Evolutionary conservation across 2,797 vertebrate genomes (phyloP), one percentile per base, ranked within the genome.

Genomic region (Syngnathus acus): DNA sequence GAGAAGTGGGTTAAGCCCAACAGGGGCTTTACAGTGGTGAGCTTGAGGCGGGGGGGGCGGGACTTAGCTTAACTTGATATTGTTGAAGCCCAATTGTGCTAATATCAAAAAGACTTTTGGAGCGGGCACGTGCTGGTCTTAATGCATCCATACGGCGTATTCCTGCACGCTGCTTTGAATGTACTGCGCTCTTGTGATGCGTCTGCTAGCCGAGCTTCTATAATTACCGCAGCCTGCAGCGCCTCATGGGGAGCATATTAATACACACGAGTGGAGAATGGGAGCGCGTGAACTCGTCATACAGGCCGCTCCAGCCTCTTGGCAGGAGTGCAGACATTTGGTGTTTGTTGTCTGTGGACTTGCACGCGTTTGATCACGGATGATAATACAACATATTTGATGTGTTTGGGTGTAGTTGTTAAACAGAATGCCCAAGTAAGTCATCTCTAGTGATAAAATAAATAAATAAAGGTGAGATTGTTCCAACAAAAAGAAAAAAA

Each of bases 201-300:
- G 68, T 86, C 71, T 81, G 78, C 81, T 72, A 68, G 80, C 78
- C 57, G 71, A 73, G 82, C 72, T 84, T 81, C 90, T 91, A 90
- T 91, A 90, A 91, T 89, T 91, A 90, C 77, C 76, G 77, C 83
- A 72, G 88, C 90, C 90, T 85, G 83, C 83, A 89, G 90, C 83
- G 21, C 80, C 83, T 89, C 89, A 89, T 89, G 90, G 86, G 79
- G 72, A 89, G 81, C 78, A 78, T 78, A 88, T 92, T 90, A 91
- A 87, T 82, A 79, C 88, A 90, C 89, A 91, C 81, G 88, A 91
- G 90, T 90, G 89, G 86, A 89, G 73, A 68, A 85, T 79, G 79
- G 75, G 61, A 70, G 65, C 69, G 71, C 75, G 71, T 72, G 71
- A 73, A 75, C 79, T 72, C 74, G 72, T 77, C 71, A 70, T 67